Base-by-base conservation (phyloP, 2,888 invertebrate genomes). In the Chaetogeoica ovagalla region DNA sequence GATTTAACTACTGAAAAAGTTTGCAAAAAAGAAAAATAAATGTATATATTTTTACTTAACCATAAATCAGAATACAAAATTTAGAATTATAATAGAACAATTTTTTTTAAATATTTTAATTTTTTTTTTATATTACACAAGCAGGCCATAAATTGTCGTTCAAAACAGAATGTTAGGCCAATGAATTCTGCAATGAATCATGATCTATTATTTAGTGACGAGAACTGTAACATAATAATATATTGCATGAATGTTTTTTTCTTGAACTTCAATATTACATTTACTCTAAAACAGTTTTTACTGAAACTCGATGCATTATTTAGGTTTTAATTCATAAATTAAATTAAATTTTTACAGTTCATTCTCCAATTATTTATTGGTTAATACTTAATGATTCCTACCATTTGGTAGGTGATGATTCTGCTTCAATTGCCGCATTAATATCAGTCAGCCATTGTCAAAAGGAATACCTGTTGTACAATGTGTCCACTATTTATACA, bases 331-430 rank as follows among this genome's bases (percentile, higher is more conserved):
- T 60, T 77, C 60, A 70, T 79, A 57, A 63, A 71, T 75, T 59
- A 71, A 48, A 63, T 71, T 70, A 2, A 30, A 48, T 71, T 79
- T 71, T 43, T 71, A 79, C 79, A 79, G 70, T 71, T 79, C 79
- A 79, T 79, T 79, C 79, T 79, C 79, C 79, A 79, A 57, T 71
- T 63, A 71, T 79, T 71, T 79, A 79, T 79, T 70, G 70, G 63
- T 62, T 70, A 79, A 79, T 79, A 79, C 79, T 79, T 71, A 79
- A 79, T 79, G 79, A 79, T 79, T 70, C 79, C 79, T 79, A 79
- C 79, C 79, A 79, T 79, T 79, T 79, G 79, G 79, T 79, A 79
- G 79, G 79, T 63, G 79, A 60, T 71, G 79, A 68, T 68, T 55
- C 79, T 71, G 71, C 79, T 52, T 66, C 75, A 70, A 52, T 55